Evolutionary conservation across 2,113 vertebrate species (phyloP).

Genomic region (Felis catus): DNA sequence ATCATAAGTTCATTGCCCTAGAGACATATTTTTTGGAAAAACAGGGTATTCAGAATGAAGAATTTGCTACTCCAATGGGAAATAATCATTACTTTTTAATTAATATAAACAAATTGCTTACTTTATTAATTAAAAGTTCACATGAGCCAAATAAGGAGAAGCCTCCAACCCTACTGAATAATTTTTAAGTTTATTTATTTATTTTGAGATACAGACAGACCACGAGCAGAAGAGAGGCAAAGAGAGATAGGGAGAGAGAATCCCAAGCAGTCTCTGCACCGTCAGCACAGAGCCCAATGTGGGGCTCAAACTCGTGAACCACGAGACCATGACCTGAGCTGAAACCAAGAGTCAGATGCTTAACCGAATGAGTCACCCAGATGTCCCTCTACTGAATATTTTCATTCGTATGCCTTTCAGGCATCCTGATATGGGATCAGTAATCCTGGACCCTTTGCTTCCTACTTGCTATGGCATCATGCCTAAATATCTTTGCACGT

Average conservation of each 20-base stretch:
- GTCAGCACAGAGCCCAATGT: too few relatives aligned
- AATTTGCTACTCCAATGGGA: not conserved
- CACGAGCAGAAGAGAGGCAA: too few relatives aligned
- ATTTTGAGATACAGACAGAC: too few relatives aligned
- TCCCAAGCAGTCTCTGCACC: too few relatives aligned
- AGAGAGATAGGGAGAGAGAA: too few relatives aligned
- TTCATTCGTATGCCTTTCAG: not conserved
- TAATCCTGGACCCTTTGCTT: not conserved
- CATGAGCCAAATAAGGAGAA: not conserved
- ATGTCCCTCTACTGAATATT: not conserved
- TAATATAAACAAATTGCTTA: not conserved
- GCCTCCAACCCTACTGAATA: not conserved
- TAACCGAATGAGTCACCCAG: too few relatives aligned
- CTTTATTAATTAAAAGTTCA: constrained; percentile 34
- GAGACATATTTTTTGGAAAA: not conserved
- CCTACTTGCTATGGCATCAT: not conserved
- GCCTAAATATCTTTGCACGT: not conserved
- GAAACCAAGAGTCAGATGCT: too few relatives aligned
- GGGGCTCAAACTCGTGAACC: too few relatives aligned
- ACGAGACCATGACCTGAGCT: too few relatives aligned
- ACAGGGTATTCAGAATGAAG: not conserved
- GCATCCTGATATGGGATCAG: not conserved
- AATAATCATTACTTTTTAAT: not conserved
- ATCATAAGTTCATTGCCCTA: not conserved
- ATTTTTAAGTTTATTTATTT: not conserved